Evolutionary conservation across 2,113 vertebrate genomes (phyloP).

Genomic region (Otocyon megalotis): DNA sequence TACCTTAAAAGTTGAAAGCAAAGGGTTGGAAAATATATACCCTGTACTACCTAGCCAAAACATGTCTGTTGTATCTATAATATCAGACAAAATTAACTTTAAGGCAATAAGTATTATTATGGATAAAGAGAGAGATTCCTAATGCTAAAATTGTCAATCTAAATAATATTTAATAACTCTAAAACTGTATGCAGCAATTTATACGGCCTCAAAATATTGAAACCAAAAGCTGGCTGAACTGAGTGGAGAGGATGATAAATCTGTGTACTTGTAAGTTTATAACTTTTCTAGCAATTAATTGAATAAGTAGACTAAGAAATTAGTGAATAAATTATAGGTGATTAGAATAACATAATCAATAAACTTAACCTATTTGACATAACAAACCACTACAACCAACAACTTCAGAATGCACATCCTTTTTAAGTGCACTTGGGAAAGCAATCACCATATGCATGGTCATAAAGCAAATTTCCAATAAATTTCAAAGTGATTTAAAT

Average conservation of each 20-base stretch:
- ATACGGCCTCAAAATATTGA: neutral
- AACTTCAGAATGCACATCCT: neutral
- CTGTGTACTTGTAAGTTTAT: neutral
- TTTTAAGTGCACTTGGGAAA: neutral
- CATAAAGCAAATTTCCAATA: neutral
- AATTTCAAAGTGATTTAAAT: constrained; percentile 4
- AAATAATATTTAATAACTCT: neutral
- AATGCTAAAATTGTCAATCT: neutral
- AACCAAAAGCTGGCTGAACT: neutral
- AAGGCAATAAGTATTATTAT: neutral
- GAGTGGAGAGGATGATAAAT: neutral
- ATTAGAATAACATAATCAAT: neutral
- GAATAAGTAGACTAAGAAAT: neutral
- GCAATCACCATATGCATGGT: neutral
- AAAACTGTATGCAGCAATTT: neutral
- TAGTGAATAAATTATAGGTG: neutral
- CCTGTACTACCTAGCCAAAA: neutral
- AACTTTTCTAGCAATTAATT: neutral
- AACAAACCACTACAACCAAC: neutral
- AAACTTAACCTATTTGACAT: neutral
- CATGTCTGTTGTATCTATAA: neutral
- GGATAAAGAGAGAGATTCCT: neutral
- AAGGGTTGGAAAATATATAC: neutral
- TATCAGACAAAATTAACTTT: neutral
- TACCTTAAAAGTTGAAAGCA: neutral